Evolutionary conservation across 2,888 invertebrate genomes (phyloP).

Genomic region (Amiota minor): DNA sequence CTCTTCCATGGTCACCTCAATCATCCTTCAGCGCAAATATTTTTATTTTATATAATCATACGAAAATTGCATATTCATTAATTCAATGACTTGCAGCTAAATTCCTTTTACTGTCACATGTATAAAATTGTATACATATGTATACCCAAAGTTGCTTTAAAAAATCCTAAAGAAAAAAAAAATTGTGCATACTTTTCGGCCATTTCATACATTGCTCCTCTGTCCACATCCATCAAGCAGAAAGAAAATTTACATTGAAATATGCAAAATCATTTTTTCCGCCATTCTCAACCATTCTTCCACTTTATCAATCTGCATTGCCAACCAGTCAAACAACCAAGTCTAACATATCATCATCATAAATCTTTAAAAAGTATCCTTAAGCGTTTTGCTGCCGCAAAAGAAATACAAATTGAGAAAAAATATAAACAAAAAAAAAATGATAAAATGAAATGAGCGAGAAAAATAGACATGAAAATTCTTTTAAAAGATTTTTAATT

Average conservation of each 20-base stretch:
- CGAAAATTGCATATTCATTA: slow-evolving; percentile 55
- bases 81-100: slow-evolving; percentile 1
- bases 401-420: slow-evolving; percentile 38
- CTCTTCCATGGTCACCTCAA: no score
- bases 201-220: no score
- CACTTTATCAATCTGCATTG: slow-evolving; percentile 36
- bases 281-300: slow-evolving; percentile 34
- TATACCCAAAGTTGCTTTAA: no score
- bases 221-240: no score
- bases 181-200: no score
- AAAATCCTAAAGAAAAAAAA: no score
- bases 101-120: slow-evolving; percentile 1
- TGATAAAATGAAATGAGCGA: slow-evolving; percentile 22
- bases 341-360: slow-evolving; percentile 63
- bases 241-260: no score
- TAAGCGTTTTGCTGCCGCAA: slow-evolving; percentile 49
- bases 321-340: slow-evolving; percentile 26
- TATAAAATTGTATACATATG: no score
- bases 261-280: no score
- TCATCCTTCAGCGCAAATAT: no score
- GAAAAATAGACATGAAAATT: slow-evolving; percentile 10
- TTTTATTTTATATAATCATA: slow-evolving; percentile 22
- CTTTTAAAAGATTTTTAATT: slow-evolving; percentile 50
- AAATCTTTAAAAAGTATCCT: slow-evolving; percentile 64
- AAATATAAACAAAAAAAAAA: slow-evolving; percentile 39